Evolutionary conservation across 2,113 vertebrate genomes (phyloP), one percentile per base, ranked within the genome.

Genomic region (Bos javanicus): DNA sequence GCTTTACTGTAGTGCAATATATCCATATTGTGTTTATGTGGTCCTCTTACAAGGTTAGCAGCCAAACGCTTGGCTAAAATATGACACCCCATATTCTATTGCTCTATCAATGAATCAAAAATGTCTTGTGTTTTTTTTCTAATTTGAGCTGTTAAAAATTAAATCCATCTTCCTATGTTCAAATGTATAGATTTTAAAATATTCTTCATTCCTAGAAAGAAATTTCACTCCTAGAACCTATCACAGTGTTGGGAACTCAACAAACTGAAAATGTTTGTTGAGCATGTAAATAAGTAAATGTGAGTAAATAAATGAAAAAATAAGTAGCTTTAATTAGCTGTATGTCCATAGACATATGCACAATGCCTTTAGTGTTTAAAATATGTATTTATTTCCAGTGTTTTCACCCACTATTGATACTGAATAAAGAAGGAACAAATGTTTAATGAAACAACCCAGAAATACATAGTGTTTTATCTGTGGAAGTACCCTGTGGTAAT

Each of bases 391-490:
- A 85, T 64, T 23, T 90, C 74, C 23, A 92, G 26, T 21, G 83
- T 87, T 76, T 36, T 83, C 11, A 83, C 52, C 33, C 26, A 78
- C 25, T 91, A 52, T 84, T 80, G 52, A 67, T 30, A 56, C 2
- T 82, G 30, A 76, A 95, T 86, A 64, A 78, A 89, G n/a, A 67
- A 76, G 30, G 1, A 83, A 85, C 33, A 87, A 97, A 78, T 21
- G 50, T 83, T 95, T 90, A 90, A 91, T 86, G 78, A 91, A 97
- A 94, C 23, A 87, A 90, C 87, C n/a, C 28, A 83, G 84, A 96
- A 90, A 25, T 71, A 89, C 78, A 95, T 83, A 90, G 19, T 95
- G 50, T 62, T 33, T 94, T 54, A 56, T 88, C 54, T 81, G 10
- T 86, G 64, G 30, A 96, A 87, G 43, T 86, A 46, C n/a, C 36